Conservation (phyloP, 2,888 invertebrate species). For the Oscheius sp. region DNA sequence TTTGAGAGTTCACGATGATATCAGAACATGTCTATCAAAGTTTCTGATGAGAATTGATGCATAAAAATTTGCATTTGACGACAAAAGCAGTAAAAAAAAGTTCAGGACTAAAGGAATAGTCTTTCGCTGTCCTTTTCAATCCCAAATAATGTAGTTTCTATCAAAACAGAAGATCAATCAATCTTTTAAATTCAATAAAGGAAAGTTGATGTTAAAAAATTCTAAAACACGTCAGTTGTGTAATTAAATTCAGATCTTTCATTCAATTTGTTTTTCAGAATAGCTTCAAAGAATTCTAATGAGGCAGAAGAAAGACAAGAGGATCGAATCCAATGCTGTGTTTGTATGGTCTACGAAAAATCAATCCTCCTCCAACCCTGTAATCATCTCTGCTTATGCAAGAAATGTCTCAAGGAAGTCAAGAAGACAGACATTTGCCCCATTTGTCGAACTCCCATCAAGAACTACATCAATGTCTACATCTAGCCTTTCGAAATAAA, state of each 20-base stretch:
- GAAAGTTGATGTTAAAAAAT: background rate
- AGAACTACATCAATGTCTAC: slow-evolving; percentile 13
- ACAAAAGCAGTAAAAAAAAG: too few relatives aligned
- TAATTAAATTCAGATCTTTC: background rate
- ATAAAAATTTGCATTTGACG: too few relatives aligned
- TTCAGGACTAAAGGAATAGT: too few relatives aligned
- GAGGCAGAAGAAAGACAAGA: background rate
- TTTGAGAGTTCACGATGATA: too few relatives aligned
- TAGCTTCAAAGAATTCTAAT: background rate
- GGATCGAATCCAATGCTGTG: slow-evolving; percentile 39
- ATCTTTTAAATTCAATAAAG: too few relatives aligned
- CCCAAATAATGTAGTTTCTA: too few relatives aligned
- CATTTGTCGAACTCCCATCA: slow-evolving; percentile 32
- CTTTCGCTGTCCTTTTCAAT: too few relatives aligned
- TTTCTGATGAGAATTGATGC: too few relatives aligned
- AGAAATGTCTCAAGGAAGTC: slow-evolving; percentile 38
- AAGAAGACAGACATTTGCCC: slow-evolving; percentile 35
- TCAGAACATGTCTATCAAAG: too few relatives aligned
- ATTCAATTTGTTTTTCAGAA: background rate
- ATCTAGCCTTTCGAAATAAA: background rate
- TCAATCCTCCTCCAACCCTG: slow-evolving; percentile 43
- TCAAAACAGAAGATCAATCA: too few relatives aligned
- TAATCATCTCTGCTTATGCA: slow-evolving; percentile 46
- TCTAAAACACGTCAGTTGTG: background rate
- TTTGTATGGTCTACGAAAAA: slow-evolving; percentile 42